Percentiles rank a stretch among this genome's conserved stretches.
phyloP scores from a whole-genome alignment of 2,888 invertebrate species.

The Oscheius myriophilus region DNA sequence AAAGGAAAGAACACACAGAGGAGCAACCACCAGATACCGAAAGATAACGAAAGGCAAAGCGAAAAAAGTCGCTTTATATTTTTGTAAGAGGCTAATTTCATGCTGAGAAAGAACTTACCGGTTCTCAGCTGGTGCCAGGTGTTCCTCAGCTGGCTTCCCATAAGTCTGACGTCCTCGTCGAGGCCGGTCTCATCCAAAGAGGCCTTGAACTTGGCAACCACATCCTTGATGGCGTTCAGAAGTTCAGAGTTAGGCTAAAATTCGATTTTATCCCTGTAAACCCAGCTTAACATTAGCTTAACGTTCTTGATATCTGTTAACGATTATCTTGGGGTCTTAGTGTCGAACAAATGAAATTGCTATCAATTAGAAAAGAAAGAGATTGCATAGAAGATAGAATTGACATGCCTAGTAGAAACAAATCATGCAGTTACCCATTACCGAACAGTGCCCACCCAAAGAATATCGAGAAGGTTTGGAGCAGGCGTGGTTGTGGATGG shows the following conservation, averaged over 20 bases:
- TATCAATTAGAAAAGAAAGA: conserved; percentile 20
- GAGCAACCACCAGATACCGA: conserved; percentile 24
- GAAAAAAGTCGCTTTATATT: background rate
- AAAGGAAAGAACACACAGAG: conserved; percentile 13
- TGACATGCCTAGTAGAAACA: conserved; percentile 30
- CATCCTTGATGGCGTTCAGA: conserved; percentile 63
- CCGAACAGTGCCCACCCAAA: conserved; percentile 48
- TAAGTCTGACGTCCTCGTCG: conserved; percentile 57
- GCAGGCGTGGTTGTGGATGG: conserved; percentile 3
- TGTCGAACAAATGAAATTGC: background rate
- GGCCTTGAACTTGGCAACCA: conserved; percentile 62
- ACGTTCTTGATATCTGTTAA: background rate
- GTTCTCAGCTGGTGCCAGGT: conserved; percentile 63
- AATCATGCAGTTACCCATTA: conserved; percentile 26
- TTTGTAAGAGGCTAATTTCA: background rate
- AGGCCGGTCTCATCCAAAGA: conserved; percentile 57
- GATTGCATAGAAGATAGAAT: conserved; percentile 27
- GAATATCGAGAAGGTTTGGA: conserved; percentile 49
- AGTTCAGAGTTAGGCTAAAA: conserved; percentile 65
- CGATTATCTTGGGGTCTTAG: background rate
- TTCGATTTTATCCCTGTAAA: background rate
- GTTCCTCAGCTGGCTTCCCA: conserved; percentile 62
- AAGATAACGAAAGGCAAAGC: too few relatives aligned
- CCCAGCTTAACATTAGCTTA: background rate
- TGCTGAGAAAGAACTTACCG: conserved; percentile 42